These are phyloP conservation scores for Drosophila peninsularis DNA, from an alignment of 2,888 invertebrate species.

Conservation along the genomic window DNA sequence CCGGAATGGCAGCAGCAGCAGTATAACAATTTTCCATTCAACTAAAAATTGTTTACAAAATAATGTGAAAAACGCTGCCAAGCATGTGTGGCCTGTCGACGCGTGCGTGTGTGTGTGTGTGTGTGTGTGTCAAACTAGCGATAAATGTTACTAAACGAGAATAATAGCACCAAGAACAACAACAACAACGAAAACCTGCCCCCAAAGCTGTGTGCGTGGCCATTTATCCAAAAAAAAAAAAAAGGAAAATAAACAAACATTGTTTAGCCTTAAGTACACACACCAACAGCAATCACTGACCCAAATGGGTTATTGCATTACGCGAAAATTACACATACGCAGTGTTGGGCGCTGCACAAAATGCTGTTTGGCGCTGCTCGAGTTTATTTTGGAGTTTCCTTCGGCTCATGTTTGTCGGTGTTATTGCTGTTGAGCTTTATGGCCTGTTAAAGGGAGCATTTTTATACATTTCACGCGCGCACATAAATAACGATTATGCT, in stretches of 20 bases:
- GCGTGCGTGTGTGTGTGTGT: slow-evolving; percentile 16
- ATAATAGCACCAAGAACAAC: slow-evolving; percentile 54
- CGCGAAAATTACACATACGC: slow-evolving; percentile 64
- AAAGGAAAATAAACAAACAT: background rate
- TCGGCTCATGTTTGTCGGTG: background rate
- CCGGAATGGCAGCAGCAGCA: slow-evolving; percentile 34
- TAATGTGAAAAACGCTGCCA: slow-evolving; percentile 78
- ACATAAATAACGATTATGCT: slow-evolving; percentile 76
- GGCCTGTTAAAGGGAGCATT: slow-evolving; percentile 65
- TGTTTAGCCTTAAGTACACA: slow-evolving; percentile 45
- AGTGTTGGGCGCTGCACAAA: slow-evolving; percentile 24
- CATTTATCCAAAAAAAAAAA: slow-evolving; percentile 37
- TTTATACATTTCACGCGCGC: slow-evolving; percentile 78
- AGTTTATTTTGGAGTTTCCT: slow-evolving; percentile 4
- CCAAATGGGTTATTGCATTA: slow-evolving; percentile 39
- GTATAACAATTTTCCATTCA: slow-evolving; percentile 80
- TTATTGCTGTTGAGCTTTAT: slow-evolving; percentile 51
- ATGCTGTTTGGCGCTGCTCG: slow-evolving; percentile 4
- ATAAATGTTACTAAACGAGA: slow-evolving; percentile 77
- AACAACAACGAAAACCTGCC: slow-evolving; percentile 32
- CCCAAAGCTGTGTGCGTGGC: slow-evolving; percentile 44
- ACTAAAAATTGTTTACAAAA: slow-evolving; percentile 79
- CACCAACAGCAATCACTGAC: slow-evolving; percentile 53
- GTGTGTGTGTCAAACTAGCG: slow-evolving; percentile 71
- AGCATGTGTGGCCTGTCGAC: slow-evolving; percentile 71